Percentiles rank a stretch among this genome's conserved stretches.
Conservation (phyloP, 2,113 vertebrate genomes). For the Euleptes europaea region DNA sequence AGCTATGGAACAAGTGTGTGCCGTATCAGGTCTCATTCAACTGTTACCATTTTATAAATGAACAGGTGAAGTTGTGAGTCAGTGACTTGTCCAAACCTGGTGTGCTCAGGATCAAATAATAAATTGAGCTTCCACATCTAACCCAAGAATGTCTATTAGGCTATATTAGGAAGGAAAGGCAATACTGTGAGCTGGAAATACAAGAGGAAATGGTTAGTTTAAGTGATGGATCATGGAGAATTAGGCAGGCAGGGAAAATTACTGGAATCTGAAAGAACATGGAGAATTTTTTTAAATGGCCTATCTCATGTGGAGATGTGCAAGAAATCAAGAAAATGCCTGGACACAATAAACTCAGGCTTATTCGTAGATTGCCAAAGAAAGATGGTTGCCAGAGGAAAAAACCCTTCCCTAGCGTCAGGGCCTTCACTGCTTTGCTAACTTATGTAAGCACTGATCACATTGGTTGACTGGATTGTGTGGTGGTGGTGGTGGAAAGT, state of each 20-base stretch:
- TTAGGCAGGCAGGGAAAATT: neutral
- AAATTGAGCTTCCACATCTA: neutral
- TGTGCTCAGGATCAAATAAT: neutral
- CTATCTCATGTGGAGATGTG: too few species aligned
- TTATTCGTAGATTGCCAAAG: neutral
- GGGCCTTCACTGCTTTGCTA: neutral
- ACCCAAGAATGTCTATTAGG: neutral
- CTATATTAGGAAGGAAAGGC: neutral
- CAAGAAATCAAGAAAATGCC: neutral
- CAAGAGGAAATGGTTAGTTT: too few species aligned
- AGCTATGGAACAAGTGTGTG: too few species aligned
- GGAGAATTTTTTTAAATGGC: too few species aligned
- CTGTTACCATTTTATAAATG: neutral
- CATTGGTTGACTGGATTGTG: neutral
- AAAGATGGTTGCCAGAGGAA: neutral
- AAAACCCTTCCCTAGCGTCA: neutral
- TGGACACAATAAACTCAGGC: neutral
- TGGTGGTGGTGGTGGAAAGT: neutral
- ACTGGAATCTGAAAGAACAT: neutral
- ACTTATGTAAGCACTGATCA: too few species aligned
- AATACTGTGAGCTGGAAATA: too few species aligned
- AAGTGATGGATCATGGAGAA: too few species aligned
- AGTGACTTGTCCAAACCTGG: neutral
- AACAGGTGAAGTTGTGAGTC: neutral
- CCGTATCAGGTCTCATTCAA: neutral